Base-by-base conservation (phyloP, 1,140 invertebrate genomes). In the Tribolium madens region DNA sequence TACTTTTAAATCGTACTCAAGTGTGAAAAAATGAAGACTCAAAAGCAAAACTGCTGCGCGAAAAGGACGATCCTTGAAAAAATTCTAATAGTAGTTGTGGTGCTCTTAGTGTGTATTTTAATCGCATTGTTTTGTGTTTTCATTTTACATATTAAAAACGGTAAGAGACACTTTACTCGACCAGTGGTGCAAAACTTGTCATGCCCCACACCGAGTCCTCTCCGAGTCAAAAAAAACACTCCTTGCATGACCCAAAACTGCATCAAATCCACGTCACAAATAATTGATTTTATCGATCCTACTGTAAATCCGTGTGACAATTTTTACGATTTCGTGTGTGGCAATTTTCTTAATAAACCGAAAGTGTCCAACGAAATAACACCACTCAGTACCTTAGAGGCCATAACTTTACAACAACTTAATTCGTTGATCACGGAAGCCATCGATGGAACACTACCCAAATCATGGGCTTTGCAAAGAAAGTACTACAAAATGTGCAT, bases 401-500 rank as follows among this genome's bases (percentile, higher is more conserved):
- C 26, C 5, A 15, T 36, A 10, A 76, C 75, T 9, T 60, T 68
- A 14, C 52, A 69, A 12, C 68, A 48, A 60, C 12, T 82, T 0
- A 72, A 80, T n/a, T 13, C 79, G 4, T 75, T 82, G 6, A 74
- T 82, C 0, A 75, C 57, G 0, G 68, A 74, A 42, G 52, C 60
- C 6, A 21, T 14, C 2, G 52, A 73, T 42, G 73, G n/a, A 1
- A 69, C 18, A 15, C 14, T 74, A 13, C 31, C 75, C 1, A 75
- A 68, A 57, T 68, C 48, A 15, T 52, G 79, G 17, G 21, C 18
- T 86, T 93, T 73, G 90, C 91, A 36, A 94, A 69, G 94, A 83
- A 90, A 91, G n/a, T 87, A 95, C n/a, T 96, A 93, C 85, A 90
- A 90, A 81, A 89, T 91, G 9, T 96, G 94, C 84, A 94, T 95